Evolutionary conservation across 2,797 vertebrate genomes (phyloP).

Genomic region (Neostethus bicornis): DNA sequence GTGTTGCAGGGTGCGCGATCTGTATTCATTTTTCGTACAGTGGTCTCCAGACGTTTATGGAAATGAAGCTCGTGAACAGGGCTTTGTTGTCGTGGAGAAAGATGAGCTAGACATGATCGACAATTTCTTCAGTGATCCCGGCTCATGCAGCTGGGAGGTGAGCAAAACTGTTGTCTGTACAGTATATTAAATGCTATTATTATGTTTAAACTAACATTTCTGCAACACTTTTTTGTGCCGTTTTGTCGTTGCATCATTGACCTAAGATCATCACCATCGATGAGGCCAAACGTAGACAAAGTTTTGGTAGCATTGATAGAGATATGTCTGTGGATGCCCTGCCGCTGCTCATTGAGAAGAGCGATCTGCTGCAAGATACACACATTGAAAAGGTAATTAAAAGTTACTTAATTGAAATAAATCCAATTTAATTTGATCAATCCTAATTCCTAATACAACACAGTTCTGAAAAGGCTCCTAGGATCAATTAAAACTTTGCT

Average conservation of each 20-base stretch:
- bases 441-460: no score
- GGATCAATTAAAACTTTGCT: background rate
- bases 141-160: conserved; percentile 98
- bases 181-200: background rate
- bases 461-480: no score
- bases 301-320: conserved; percentile 87
- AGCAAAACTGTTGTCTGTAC: conserved; percentile 27
- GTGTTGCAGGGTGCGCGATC: conserved; percentile 88
- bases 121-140: conserved; percentile 96
- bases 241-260: background rate
- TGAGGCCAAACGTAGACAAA: conserved; percentile 94
- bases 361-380: conserved; percentile 89
- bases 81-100: conserved; percentile 96
- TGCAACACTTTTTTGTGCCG: background rate
- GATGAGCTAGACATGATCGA: conserved; percentile 98
- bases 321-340: conserved; percentile 81
- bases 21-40: conserved; percentile 97
- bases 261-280: conserved; percentile 94
- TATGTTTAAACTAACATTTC: background rate
- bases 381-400: conserved; percentile 90
- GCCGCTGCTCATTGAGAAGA: conserved; percentile 86
- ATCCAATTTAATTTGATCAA: no score
- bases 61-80: conserved; percentile 96
- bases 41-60: conserved; percentile 98
- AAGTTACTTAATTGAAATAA: no score